These are phyloP conservation scores for Chesias legatella DNA, from an alignment of 2,888 invertebrate species.

Conservation along the genomic window DNA sequence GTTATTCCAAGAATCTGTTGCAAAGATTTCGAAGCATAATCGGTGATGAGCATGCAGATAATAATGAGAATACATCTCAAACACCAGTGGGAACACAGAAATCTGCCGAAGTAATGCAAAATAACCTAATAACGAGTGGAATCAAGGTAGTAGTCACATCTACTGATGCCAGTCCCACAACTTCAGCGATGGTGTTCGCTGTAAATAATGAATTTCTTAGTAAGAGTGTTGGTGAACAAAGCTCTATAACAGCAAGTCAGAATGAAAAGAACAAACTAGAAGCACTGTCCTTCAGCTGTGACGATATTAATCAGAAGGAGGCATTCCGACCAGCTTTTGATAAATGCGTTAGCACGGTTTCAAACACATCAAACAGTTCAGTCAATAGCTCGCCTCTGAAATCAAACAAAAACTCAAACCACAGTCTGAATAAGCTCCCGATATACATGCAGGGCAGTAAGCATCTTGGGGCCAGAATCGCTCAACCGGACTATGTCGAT, in stretches of 20 bases:
- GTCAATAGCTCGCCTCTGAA: conserved; percentile 51
- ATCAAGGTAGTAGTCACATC: conserved; percentile 67
- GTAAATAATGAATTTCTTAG: conserved; percentile 53
- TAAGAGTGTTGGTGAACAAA: conserved; percentile 64
- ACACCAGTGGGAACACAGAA: conserved; percentile 31
- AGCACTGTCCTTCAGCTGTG: conserved; percentile 62
- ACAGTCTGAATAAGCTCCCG: conserved; percentile 71
- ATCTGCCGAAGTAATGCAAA: conserved; percentile 38
- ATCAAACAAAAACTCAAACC: conserved; percentile 62
- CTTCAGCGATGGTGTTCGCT: conserved; percentile 48
- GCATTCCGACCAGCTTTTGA: conserved; percentile 48
- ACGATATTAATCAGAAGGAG: conserved; percentile 56
- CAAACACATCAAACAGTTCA: conserved; percentile 47
- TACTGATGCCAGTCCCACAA: conserved; percentile 54
- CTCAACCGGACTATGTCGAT: conserved; percentile 92
- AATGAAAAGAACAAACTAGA: conserved; percentile 65
- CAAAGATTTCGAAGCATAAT: conserved; percentile 76
- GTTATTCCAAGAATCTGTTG: conserved; percentile 69
- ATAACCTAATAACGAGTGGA: conserved; percentile 47
- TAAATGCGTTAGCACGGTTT: conserved; percentile 61
- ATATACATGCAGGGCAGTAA: conserved; percentile 90
- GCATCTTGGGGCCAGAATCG: conserved; percentile 91
- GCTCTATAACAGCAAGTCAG: conserved; percentile 60
- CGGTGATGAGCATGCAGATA: conserved; percentile 68
- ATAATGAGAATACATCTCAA: conserved; percentile 54